These are phyloP conservation scores for Thomomys bottae DNA, from an alignment of 2,113 vertebrate species.

Conservation along the genomic window DNA sequence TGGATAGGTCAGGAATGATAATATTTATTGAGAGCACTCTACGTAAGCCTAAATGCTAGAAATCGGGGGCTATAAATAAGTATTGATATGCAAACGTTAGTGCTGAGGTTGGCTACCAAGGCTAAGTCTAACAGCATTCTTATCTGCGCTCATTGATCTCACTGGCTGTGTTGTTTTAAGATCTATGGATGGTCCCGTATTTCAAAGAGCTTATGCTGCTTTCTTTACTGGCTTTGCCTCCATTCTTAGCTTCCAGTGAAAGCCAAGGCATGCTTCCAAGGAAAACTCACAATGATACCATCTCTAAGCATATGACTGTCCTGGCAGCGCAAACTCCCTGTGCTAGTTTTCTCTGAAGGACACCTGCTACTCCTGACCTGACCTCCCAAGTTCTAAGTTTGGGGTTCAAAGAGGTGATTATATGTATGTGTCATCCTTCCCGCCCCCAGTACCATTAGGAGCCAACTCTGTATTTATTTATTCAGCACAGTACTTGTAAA, in stretches of 20 bases:
- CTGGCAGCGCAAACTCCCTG: neutral
- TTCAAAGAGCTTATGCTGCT: conserved; percentile 45
- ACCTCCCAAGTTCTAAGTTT: neutral
- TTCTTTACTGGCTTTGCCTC: neutral
- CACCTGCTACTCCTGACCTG: neutral
- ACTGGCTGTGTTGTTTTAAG: conserved; percentile 1
- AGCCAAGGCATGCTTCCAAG: neutral
- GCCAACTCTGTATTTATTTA: neutral
- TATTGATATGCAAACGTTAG: conserved; percentile 19
- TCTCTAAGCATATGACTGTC: neutral
- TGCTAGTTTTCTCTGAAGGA: neutral
- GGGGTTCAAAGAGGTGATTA: neutral
- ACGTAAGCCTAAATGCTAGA: neutral
- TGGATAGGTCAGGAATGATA: conserved; percentile 23
- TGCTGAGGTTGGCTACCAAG: conserved; percentile 36
- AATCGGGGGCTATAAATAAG: conserved; percentile 27
- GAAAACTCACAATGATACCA: neutral
- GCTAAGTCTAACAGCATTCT: neutral
- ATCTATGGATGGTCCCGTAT: conserved; percentile 6
- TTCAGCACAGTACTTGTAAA: neutral
- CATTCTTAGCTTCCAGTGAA: neutral
- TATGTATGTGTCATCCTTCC: neutral
- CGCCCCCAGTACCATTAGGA: neutral
- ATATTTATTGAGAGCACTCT: neutral
- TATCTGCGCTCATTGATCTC: conserved; percentile 59